Evolutionary conservation across 1,140 invertebrate species (phyloP), one percentile per base, ranked within the genome.

Genomic region (Portunus trituberculatus): DNA sequence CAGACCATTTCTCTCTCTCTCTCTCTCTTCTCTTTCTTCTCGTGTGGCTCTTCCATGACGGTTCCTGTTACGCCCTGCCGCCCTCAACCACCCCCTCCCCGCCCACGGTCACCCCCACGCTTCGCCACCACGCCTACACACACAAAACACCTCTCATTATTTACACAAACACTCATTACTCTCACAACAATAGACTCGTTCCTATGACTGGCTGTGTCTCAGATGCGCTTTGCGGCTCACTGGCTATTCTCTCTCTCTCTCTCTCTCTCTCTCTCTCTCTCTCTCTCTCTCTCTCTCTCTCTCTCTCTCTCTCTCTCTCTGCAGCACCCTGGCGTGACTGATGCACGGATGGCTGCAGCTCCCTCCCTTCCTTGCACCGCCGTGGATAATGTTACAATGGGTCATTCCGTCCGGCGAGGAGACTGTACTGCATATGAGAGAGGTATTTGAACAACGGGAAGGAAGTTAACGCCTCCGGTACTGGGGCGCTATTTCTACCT

Each of bases 91-190:
- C 83, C 83, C 83, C 83, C 31, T 8, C 83, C 83, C 83, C 25
- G 39, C 39, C 39, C 86, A 32, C 45, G 32, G 2, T 25, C 86
- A 20, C 29, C 28, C 86, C 29, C 86, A 25, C 45, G 39, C 39
- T 6, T 20, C 89, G 52, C 46, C 45, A 46, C 45, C 89, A 91
- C 86, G 67, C 67, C 67, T 25, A 76, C 67, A 76, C 67, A 76
- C 67, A 76, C 67, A 76, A 91, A 10, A 91, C 89, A 45, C 89
- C 31, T 29, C 28, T 52, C 89, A 91, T 91, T 91, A 91, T 91
- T 48, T 91, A 91, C 89, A 52, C 89, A 91, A 91, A 91, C 89
- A 91, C 39, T 52, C 89, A 91, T 91, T 91, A 91, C 89, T 46
- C 89, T 46, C 52, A 45, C 52, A 91, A 91, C 89, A 91, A 91